Evolutionary conservation across 2,113 vertebrate genomes (phyloP), one percentile per base, ranked within the genome.

Genomic region (Nicator chloris): DNA sequence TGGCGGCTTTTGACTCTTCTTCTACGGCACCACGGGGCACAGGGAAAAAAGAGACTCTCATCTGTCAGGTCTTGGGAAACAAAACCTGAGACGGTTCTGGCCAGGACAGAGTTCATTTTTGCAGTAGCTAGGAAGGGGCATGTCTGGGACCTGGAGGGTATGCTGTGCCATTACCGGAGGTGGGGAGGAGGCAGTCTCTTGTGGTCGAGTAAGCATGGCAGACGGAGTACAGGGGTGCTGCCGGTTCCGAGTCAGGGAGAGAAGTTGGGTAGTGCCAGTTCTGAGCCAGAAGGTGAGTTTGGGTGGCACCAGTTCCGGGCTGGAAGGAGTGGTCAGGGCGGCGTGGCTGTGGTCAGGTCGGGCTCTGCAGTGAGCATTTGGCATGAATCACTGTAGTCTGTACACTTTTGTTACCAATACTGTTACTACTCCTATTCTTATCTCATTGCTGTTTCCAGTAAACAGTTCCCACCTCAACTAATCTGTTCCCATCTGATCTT

Each of bases 181-280:
- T 10, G 4, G 7, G 16, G 30, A 45, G 5, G 15, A 39, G 24
- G 39, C 28, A 17, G n/a, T 33, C 39, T 24, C 47, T 22, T 5
- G 5, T 39, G 40, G 24, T 12, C 2, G 3, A 17, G 30, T 7
- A 6, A 37, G 27, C 0, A 1, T 19, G 33, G 39, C 45, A 27
- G 27, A 6, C 0, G 3, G 31, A 66, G 22, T 2, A 7, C 11
- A 12, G 45, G 18, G 17, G 9, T 37, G 31, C 42, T 21, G 35
- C 8, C 0, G 2, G 18, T 6, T 59, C 37, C 0, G 1, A 59
- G 37, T 1, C 0, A 0, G 15, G 42, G 31, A n/a, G 3, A 76
- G 17, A 9, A 47, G 19, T 6, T 28, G 21, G 24, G 31, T 5
- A 8, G n/a, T 3, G 19, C 64, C 1, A 3, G 42, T 12, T 40